Evolutionary conservation across 2,888 invertebrate species (phyloP).

Genomic region (Rapana venosa): DNA sequence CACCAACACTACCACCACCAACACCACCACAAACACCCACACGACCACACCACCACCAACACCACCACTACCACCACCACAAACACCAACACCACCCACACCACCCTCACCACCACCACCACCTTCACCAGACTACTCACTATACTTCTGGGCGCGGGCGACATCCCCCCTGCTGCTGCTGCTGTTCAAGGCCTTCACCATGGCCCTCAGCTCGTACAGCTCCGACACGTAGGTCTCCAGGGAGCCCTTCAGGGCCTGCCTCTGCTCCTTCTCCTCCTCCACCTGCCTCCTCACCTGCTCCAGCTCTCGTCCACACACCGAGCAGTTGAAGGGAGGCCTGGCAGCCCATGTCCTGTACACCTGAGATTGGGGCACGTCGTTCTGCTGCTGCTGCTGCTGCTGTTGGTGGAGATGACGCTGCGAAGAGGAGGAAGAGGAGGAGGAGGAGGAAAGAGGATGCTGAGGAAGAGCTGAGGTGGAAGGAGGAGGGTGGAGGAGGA

Average conservation of each 20-base stretch:
- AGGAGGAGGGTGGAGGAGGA: too few relatives aligned
- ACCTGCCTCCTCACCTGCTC: constrained; percentile 48
- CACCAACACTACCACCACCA: too few relatives aligned
- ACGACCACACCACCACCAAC: not conserved
- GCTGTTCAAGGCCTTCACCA: constrained; percentile 43
- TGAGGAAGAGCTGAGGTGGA: too few relatives aligned
- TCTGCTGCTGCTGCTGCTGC: not conserved
- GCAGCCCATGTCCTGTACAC: not conserved
- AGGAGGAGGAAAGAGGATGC: too few relatives aligned
- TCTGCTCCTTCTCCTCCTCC: constrained; percentile 47
- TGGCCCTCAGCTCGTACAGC: constrained; percentile 49
- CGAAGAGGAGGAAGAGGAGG: not conserved
- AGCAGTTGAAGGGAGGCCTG: constrained; percentile 45
- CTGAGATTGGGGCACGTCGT: not conserved
- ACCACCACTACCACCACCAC: not conserved
- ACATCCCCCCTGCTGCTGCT: not conserved
- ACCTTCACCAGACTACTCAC: not conserved
- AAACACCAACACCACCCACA: not conserved
- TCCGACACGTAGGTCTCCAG: constrained; percentile 53
- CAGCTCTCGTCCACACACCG: constrained; percentile 49
- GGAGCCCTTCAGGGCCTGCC: constrained; percentile 49
- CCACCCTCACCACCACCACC: not conserved
- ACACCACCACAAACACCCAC: not conserved
- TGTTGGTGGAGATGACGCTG: not conserved
- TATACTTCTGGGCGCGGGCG: constrained; percentile 21